phyloP scores from a whole-genome alignment of 1,140 invertebrate genomes.

The Potamilus streckersoni region DNA sequence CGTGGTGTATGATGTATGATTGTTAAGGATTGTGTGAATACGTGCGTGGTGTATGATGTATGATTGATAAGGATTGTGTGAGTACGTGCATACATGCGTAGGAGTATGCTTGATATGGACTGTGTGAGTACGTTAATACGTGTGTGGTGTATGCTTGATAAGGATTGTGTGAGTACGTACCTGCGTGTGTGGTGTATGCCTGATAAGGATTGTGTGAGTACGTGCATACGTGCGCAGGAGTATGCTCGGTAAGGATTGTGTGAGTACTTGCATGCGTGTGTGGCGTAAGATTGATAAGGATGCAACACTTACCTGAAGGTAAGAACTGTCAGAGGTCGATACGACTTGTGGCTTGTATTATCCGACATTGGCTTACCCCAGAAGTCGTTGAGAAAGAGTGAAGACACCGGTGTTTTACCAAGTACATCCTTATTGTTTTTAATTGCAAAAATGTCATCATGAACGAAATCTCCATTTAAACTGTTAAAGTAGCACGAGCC shows the following conservation, averaged over 20 bases:
- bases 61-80: too few relatives aligned
- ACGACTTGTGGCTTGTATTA: constrained; percentile 88
- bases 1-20: too few relatives aligned
- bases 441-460: constrained; percentile 96
- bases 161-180: too few relatives aligned
- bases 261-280: neutral
- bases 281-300: neutral
- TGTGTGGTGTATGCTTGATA: too few relatives aligned
- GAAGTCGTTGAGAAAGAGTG: constrained; percentile 94
- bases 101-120: too few relatives aligned
- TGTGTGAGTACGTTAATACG: too few relatives aligned
- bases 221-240: neutral
- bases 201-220: neutral
- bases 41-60: too few relatives aligned
- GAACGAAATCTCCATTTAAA: constrained; percentile 89
- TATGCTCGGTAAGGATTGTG: neutral
- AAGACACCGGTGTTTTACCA: constrained; percentile 84
- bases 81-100: too few relatives aligned
- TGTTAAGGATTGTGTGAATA: too few relatives aligned
- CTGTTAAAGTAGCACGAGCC: constrained; percentile 80
- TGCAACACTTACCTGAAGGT: constrained; percentile 79
- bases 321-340: constrained; percentile 90
- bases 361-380: constrained; percentile 97
- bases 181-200: too few relatives aligned
- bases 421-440: constrained; percentile 92